Conservation (phyloP, 2,888 invertebrate genomes). For the Diaperis boleti region DNA sequence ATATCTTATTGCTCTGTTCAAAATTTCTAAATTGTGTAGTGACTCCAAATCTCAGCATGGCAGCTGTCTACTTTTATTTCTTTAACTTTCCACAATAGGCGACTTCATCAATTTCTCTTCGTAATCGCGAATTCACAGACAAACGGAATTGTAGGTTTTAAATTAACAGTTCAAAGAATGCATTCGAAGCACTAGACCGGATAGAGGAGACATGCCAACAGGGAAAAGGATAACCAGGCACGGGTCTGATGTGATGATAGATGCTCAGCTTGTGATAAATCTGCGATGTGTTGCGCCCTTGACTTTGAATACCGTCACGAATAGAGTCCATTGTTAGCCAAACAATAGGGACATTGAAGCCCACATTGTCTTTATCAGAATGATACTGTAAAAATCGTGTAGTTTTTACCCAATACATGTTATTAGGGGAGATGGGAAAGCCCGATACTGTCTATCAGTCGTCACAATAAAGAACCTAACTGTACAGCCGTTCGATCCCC, state of each 20-base stretch:
- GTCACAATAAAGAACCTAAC: too few species aligned
- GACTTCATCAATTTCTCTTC: slow-evolving; percentile 10
- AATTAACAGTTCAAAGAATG: slow-evolving; percentile 26
- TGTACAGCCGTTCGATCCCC: not conserved
- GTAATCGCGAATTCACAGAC: not conserved
- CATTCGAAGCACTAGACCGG: slow-evolving; percentile 29
- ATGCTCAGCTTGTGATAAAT: slow-evolving; percentile 26
- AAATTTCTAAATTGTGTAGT: not conserved
- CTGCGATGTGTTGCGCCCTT: slow-evolving; percentile 22
- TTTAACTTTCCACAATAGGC: not conserved
- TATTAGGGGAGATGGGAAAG: not conserved
- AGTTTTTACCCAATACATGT: slow-evolving; percentile 2
- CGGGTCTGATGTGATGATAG: slow-evolving; percentile 17
- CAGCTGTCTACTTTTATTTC: slow-evolving; percentile 2
- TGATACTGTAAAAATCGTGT: slow-evolving; percentile 14
- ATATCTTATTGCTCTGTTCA: not conserved
- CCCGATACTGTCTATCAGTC: not conserved
- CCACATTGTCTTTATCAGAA: slow-evolving; percentile 12
- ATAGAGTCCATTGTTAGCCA: slow-evolving; percentile 18
- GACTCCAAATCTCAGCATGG: not conserved
- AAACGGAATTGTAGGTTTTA: slow-evolving; percentile 5
- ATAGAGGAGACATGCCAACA: slow-evolving; percentile 13
- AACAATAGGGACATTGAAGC: slow-evolving; percentile 28
- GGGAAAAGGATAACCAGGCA: slow-evolving; percentile 14
- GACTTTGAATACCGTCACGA: slow-evolving; percentile 32